Base-by-base conservation (phyloP, 1,140 invertebrate species). In the Dermatophagoides farinae region DNA sequence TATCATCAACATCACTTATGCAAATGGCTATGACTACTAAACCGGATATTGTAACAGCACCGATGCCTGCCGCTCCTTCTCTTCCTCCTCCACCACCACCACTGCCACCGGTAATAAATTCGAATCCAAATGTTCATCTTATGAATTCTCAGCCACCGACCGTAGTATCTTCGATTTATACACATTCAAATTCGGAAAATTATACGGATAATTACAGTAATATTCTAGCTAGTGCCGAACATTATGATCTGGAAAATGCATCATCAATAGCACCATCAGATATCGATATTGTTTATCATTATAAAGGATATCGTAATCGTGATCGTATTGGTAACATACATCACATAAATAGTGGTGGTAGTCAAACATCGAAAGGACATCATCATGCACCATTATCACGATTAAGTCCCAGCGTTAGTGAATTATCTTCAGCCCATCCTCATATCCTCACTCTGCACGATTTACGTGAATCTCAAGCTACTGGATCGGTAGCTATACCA, bases 201-300 rank as follows among this genome's bases (percentile, higher is more conserved):
- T 41, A 64, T 61, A 12, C 53, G 59, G 38, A 66, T 49, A 43
- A 61, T 37, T 63, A 63, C 53, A 64, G 39, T 54, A 62, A 55
- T 49, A 61, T 46, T 38, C 49, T 58, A 46, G 57, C 68, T 31
- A 40, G 85, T 64, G 88, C 89, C 0, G 91, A 96, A 70, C 90
- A 92, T 69, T 96, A 97, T 68, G 91, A 97, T 71, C 73, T 97
- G 57, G 91, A 97, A 72, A 96, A 96, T 73, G 88, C 90, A 0
- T 92, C 88, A 70, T 92, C 88, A 0, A 95, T 97, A 64, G 92
- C 92, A 0, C 90, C 92, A 0, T 92, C 88, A 12, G 92, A 96
- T 71, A 93, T 95, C 62, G 91, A 96, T 68, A 88, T 96, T 62
- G 87, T 92, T 1, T 91, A 91, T 68, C 90, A 96, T 70, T 96